Base-by-base conservation (phyloP, 2,888 invertebrate genomes). In the Oxytorus armatus region DNA sequence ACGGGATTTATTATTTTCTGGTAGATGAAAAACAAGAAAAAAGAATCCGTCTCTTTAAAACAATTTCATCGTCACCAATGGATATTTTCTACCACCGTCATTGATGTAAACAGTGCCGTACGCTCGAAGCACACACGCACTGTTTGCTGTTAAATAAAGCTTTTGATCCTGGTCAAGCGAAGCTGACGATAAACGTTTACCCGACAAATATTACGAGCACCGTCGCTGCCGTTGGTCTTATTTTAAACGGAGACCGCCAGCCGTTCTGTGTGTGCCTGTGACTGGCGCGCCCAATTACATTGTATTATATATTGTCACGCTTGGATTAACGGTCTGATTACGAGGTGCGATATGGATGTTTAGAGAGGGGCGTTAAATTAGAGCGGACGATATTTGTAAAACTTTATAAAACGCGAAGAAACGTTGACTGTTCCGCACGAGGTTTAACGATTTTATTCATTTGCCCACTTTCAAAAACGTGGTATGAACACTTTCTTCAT, bases 61-160 rank as follows among this genome's bases (percentile, higher is more conserved):
- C 18, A 25, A 72, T 76, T 68, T 14, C 42, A 44, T 21, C n/a
- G 59, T 55, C 55, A 47, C 53, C 36, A 47, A 10, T 42, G 55
- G 3, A 65, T 63, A 51, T 66, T 66, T 66, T 61, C 11, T n/a
- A n/a, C n/a, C 39, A 1, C 18, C 5, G 23, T 33, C 57, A 14
- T n/a, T n/a, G n/a, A n/a, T 47, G 57, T 18, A 59, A 55, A 70
- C 57, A 65, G 21, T 77, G 81, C 36, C 5, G 61, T 69, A n/a
- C 44, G 42, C 51, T 66, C 66, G 47, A 33, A 63, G 63, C 51
- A 78, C 76, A 82, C 68, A 75, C 42, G 69, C 70, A 65, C 65
- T 84, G 81, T 86, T 86, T 86, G 81, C 81, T 70, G 68, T 86
- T 84, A 81, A 85, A 86, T 86, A 86, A 86, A 87, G 81, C 79